Conservation (phyloP, 2,797 vertebrate species). For the Acrossocheilus wenchowensis region DNA sequence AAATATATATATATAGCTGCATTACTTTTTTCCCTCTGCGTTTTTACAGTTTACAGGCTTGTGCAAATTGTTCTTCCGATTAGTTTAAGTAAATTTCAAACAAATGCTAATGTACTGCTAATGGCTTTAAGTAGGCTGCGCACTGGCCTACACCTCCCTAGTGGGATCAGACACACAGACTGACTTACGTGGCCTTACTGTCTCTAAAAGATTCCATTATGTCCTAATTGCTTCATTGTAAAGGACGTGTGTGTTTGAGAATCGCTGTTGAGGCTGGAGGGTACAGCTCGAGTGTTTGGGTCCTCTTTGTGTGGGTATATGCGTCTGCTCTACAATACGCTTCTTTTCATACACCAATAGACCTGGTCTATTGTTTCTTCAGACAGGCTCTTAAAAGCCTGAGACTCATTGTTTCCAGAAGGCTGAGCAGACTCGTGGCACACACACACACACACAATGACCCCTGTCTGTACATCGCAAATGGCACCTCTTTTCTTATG, state of each 20-base stretch:
- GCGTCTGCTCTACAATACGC: slow-evolving; percentile 66
- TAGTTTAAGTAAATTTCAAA: not conserved
- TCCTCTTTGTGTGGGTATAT: slow-evolving; percentile 69
- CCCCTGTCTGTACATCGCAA: slow-evolving; percentile 70
- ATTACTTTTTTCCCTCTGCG: not conserved
- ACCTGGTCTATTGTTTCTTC: slow-evolving; percentile 68
- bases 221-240: slow-evolving; percentile 83
- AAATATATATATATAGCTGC: not conserved
- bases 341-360: slow-evolving; percentile 73
- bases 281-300: slow-evolving; percentile 63
- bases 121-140: not conserved
- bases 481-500: slow-evolving; percentile 26
- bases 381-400: slow-evolving; percentile 69
- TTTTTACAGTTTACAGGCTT: not conserved
- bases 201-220: slow-evolving; percentile 74
- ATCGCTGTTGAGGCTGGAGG: slow-evolving; percentile 71
- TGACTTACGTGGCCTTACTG: slow-evolving; percentile 44
- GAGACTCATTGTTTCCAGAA: slow-evolving; percentile 72
- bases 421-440: slow-evolving; percentile 66
- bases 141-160: slow-evolving; percentile 20
- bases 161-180: slow-evolving; percentile 55
- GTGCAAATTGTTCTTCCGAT: not conserved
- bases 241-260: slow-evolving; percentile 77
- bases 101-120: slow-evolving; percentile 20
- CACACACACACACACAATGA: slow-evolving; percentile 74